Evolutionary conservation across 2,113 vertebrate species (phyloP).

Genomic region (Macroglossus sobrinus): DNA sequence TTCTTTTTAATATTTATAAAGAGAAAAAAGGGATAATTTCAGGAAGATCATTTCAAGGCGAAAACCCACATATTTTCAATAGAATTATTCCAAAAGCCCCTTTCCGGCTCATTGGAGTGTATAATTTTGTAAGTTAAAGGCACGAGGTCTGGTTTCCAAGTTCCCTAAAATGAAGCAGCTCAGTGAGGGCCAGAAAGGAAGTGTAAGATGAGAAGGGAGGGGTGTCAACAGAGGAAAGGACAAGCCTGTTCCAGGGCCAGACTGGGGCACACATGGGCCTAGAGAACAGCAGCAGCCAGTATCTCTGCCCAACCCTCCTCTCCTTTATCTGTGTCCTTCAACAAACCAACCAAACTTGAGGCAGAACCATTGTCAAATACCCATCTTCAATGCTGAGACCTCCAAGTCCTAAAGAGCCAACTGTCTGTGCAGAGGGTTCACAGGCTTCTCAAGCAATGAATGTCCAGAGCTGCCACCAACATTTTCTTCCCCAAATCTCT

Average conservation of each 20-base stretch:
- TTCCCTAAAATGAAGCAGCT: slow-evolving; percentile 68
- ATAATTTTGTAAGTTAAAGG: slow-evolving; percentile 75
- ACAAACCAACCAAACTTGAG: neutral
- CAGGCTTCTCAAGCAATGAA: accelerated
- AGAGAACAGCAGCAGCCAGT: neutral
- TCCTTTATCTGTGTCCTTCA: neutral
- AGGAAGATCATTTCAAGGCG: slow-evolving; percentile 75
- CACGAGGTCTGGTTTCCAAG: slow-evolving; percentile 65
- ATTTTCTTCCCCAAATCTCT: neutral
- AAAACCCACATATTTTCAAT: slow-evolving; percentile 77
- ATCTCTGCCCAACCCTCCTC: accelerated
- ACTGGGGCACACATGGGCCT: accelerated
- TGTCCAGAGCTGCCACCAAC: neutral
- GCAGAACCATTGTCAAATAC: neutral
- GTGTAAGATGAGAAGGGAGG: slow-evolving; percentile 1
- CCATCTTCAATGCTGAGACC: neutral
- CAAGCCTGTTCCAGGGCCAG: neutral
- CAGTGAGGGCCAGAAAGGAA: slow-evolving; percentile 50
- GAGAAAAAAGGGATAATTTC: slow-evolving; percentile 75
- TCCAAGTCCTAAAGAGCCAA: neutral
- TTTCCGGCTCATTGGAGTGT: slow-evolving; percentile 73
- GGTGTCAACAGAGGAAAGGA: neutral
- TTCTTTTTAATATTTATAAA: slow-evolving; percentile 78
- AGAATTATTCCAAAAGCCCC: slow-evolving; percentile 75
- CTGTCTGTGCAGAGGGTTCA: neutral